Conservation (phyloP, 2,113 vertebrate species). For the Nannospalax galili region DNA sequence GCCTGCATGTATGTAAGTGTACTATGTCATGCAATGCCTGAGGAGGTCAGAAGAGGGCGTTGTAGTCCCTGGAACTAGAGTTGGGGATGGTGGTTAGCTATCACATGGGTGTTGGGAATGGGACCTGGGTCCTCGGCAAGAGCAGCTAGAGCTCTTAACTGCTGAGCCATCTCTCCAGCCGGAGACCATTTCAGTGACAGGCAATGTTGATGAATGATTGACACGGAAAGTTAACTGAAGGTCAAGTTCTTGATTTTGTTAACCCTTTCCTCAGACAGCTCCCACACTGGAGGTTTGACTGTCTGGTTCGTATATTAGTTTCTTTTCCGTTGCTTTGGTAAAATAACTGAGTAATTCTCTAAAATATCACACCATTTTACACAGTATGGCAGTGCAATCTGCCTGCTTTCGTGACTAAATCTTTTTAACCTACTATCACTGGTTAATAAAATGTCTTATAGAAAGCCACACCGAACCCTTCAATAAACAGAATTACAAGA, state of each 20-base stretch:
- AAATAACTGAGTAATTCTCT: background rate
- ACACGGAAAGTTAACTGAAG: background rate
- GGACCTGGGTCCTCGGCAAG: too few species aligned
- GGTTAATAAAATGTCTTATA: constrained; percentile 29
- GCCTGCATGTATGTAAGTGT: too few species aligned
- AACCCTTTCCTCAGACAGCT: background rate
- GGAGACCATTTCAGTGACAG: too few species aligned
- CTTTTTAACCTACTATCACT: background rate
- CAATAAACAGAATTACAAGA: constrained; percentile 3
- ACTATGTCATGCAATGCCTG: too few species aligned
- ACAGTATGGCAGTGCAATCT: background rate
- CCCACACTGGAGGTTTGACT: background rate
- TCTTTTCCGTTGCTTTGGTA: too few species aligned
- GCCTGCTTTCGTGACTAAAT: background rate
- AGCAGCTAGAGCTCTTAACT: too few species aligned
- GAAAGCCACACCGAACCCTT: background rate
- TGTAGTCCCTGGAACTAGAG: too few species aligned
- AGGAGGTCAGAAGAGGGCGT: too few species aligned
- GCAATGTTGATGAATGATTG: too few species aligned
- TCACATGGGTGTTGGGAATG: too few species aligned
- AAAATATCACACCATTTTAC: background rate
- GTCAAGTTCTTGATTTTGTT: background rate
- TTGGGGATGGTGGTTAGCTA: too few species aligned
- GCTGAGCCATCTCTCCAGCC: too few species aligned
- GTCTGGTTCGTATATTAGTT: background rate